Percentiles rank a stretch among this genome's conserved stretches.
Conservation (phyloP, 2,113 vertebrate species). For the Notiomystis cincta region DNA sequence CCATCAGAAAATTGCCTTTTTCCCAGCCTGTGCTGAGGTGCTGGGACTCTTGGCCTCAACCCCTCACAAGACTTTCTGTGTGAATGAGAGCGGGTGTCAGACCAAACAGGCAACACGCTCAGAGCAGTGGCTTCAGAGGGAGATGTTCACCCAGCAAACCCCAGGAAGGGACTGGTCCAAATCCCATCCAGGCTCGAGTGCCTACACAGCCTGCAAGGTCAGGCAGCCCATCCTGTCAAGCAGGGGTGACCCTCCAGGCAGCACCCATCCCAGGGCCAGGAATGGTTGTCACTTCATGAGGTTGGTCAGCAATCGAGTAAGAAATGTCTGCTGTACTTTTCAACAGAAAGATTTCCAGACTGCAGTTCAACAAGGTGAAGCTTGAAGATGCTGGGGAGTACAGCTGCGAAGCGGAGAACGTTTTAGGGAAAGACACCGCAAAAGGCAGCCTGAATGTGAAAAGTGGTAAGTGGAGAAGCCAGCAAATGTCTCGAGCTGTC, state of each 20-base stretch:
- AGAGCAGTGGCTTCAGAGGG: neutral
- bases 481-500: constrained; percentile 9
- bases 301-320: constrained; percentile 9
- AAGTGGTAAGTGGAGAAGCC: constrained; percentile 86
- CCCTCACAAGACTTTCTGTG: neutral
- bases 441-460: constrained; percentile 90
- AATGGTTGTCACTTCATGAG: neutral
- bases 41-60: neutral
- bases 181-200: neutral
- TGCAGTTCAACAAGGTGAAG: constrained; percentile 92
- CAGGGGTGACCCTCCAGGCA: neutral
- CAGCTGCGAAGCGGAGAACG: constrained; percentile 93
- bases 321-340: constrained; percentile 63
- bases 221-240: neutral
- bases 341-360: constrained; percentile 93
- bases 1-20: neutral
- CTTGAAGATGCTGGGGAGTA: constrained; percentile 95
- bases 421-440: constrained; percentile 85
- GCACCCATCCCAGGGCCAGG: neutral
- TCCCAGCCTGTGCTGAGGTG: neutral
- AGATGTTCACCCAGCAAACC: neutral
- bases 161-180: neutral
- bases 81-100: neutral
- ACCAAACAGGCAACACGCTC: neutral
- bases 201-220: neutral